Base-by-base conservation (phyloP, 2,888 invertebrate genomes). In the Rhaphigaster nebulosa region DNA sequence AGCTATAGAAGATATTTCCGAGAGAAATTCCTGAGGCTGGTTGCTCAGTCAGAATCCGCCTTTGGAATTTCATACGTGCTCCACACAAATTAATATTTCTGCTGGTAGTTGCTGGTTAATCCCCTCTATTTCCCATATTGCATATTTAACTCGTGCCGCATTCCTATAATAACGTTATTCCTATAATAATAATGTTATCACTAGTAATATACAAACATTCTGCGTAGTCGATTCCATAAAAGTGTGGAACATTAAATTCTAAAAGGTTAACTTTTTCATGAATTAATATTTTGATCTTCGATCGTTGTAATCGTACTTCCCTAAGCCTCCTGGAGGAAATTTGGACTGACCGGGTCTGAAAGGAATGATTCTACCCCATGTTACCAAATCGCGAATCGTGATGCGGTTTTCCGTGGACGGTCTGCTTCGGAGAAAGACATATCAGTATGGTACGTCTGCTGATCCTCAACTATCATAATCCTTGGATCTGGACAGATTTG, bases 11-110 rank as follows among this genome's bases (percentile, higher is more conserved):
- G 70, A 76, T 76, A 76, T 76, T 76, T n/a, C 38, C 70, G 6
- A 8, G 20, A 38, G 70, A 10, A 38, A 76, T 76, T 76, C 70
- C 70, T 76, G 84, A 84, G 84, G 84, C 26, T n/a, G 84, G 45
- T 84, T 76, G 34, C 84, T 84, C 84, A 84, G 84, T 50, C 84
- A 84, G 84, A 84, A 84, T 84, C 45, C 4, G 84, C 38, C 45
- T 50, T 41, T 84, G 84, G 84, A 84, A 84, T 84, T 84, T 84
- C 84, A 84, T 84, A 84, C 84, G 45, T 84, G 84, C 84, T n/a
- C n/a, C 45, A 50, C 45, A 50, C 45, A 84, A 84, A 84, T 84
- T 84, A 84, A 84, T 84, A 84, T 84, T 84, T 84, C 45, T 84
- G 84, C 70, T 76, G n/a, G 70, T 38, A 76, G 70, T 76, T 76